Evolutionary conservation across 2,797 vertebrate genomes (phyloP).

Genomic region (Pseudotriccus pelzelni): DNA sequence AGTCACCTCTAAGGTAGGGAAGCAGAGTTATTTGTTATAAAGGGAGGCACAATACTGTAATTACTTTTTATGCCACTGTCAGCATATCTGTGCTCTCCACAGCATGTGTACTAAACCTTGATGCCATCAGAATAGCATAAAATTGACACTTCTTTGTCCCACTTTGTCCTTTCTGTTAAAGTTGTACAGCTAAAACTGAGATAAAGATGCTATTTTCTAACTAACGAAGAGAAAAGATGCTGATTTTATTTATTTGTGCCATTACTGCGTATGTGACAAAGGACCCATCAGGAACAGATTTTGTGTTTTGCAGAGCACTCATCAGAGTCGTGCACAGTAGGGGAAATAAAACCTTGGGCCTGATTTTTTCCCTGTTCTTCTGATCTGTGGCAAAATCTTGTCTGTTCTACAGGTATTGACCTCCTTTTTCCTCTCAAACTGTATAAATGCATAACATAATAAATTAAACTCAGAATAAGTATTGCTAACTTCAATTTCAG

Average conservation of each 20-base stretch:
- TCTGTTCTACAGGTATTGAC: background rate
- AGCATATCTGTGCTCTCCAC: conserved; percentile 36
- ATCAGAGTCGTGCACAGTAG: background rate
- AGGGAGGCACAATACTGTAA: conserved; percentile 53
- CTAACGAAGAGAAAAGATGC: background rate
- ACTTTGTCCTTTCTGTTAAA: conserved; percentile 6
- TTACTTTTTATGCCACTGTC: conserved; percentile 60
- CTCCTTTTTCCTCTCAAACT: background rate
- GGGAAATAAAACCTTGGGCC: background rate
- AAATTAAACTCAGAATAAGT: background rate
- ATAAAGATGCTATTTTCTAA: background rate
- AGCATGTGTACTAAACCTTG: conserved; percentile 22
- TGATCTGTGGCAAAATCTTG: background rate
- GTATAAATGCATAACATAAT: background rate
- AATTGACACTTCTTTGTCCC: conserved; percentile 18
- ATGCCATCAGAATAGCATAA: background rate
- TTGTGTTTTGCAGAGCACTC: background rate
- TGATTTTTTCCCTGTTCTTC: background rate
- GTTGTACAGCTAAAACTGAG: background rate
- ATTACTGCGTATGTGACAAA: background rate
- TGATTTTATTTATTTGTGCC: background rate
- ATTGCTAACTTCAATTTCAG: background rate
- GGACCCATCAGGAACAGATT: background rate
- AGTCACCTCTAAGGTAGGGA: conserved; percentile 38
- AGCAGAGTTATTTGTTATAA: conserved; percentile 25